Evolutionary conservation across 2,888 invertebrate genomes (phyloP).

Genomic region (Matsumyia berberina): DNA sequence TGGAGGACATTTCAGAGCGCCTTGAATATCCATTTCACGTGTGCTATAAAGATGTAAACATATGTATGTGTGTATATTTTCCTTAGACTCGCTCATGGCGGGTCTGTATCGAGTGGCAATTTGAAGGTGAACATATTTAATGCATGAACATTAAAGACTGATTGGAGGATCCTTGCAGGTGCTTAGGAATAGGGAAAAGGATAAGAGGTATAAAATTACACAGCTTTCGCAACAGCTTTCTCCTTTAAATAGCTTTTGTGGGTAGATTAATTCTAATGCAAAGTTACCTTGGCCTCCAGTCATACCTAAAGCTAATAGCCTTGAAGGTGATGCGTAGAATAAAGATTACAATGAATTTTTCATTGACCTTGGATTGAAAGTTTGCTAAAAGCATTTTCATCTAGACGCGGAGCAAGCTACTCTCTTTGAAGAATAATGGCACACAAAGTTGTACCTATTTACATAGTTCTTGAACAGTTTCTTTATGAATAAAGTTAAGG

Average conservation of each 20-base stretch:
- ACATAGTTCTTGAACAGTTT: too few species aligned
- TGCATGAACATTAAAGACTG: conserved; percentile 1
- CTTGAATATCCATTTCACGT: conserved; percentile 37
- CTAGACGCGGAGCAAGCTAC: background rate
- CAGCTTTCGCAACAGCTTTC: background rate
- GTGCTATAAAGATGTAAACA: conserved; percentile 4
- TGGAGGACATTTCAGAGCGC: background rate
- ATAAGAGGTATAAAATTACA: background rate
- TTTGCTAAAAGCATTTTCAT: background rate
- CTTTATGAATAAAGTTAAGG: too few species aligned
- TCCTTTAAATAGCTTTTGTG: background rate
- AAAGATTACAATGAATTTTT: background rate
- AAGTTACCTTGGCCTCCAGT: too few species aligned
- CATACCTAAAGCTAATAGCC: too few species aligned
- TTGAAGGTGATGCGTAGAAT: background rate
- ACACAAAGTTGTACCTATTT: background rate
- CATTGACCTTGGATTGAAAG: background rate
- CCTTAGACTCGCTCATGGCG: conserved; percentile 3
- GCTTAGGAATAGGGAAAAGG: background rate
- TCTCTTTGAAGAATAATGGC: background rate
- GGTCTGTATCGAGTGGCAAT: conserved; percentile 21
- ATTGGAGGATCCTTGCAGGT: too few species aligned
- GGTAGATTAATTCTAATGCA: background rate
- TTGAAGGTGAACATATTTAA: conserved; percentile 5
- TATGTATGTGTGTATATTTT: conserved; percentile 3